These are phyloP conservation scores for Dasyornis broadbenti DNA, from an alignment of 2,113 vertebrate species.

Conservation along the genomic window DNA sequence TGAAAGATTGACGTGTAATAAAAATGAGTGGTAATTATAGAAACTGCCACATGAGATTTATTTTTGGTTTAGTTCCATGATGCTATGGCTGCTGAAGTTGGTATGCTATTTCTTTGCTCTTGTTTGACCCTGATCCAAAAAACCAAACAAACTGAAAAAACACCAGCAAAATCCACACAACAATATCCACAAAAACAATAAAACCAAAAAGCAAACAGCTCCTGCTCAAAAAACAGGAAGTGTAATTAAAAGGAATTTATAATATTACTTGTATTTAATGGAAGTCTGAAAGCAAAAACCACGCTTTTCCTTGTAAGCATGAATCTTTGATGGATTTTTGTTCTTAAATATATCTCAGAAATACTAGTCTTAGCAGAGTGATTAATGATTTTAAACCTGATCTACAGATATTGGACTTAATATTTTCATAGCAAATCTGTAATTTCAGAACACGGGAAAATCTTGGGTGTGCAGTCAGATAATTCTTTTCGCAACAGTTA, in stretches of 20 bases:
- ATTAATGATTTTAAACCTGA: background rate
- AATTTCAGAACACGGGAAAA: background rate
- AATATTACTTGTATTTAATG: background rate
- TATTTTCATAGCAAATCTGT: background rate
- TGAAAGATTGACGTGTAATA: background rate
- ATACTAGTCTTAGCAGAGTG: background rate
- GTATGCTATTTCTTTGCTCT: background rate
- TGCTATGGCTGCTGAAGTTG: background rate
- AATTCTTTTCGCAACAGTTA: background rate
- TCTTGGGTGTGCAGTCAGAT: background rate
- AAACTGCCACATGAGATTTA: slow-evolving; percentile 49
- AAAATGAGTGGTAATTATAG: slow-evolving; percentile 50
- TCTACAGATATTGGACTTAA: background rate
- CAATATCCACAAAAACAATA: background rate
- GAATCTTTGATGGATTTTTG: background rate
- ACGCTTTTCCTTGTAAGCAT: background rate
- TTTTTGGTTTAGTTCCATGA: slow-evolving; percentile 58
- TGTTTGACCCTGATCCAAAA: background rate
- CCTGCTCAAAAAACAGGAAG: background rate
- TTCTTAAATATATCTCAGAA: background rate
- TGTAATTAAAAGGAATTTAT: background rate
- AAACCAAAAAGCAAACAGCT: background rate
- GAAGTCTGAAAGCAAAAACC: background rate
- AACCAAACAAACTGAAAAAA: background rate
- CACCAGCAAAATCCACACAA: background rate